Base-by-base conservation (phyloP, 2,113 vertebrate species). In the Amazona vittata region DNA sequence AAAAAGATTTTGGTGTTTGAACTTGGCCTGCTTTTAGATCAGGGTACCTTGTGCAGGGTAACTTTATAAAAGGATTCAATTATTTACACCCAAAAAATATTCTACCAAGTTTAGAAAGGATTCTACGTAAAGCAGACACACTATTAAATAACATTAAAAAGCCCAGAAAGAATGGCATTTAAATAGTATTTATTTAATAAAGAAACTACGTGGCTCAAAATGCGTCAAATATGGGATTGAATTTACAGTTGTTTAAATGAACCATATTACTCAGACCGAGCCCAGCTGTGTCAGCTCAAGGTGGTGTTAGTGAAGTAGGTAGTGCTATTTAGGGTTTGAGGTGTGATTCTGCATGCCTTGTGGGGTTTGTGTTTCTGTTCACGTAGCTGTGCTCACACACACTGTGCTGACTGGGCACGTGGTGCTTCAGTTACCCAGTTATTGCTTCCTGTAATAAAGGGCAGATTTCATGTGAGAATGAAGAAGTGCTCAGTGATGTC, bases 381-480 rank as follows among this genome's bases (percentile, higher is more conserved):
- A 19, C 3, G 2, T 5, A 11, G 29, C 31, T 55, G 16, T 12
- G 33, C 35, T 69, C 1, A 1, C 29, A 29, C 33, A 14, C 8
- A 0, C 46, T 28, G 10, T 37, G 39, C 22, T 39, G 19, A 28
- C 39, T 6, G 31, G 15, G 12, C 41, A 13, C 2, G 0, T 8
- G 63, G 26, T 33, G 18, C 35, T 63, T 55, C 71, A 8, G 57
- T 37, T 37, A 37, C 15, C 3, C 21, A 10, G 8, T 41, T 62
- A 37, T 2, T 62, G 47, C 62, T 63, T 21, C 21, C 16, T 1
- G 0, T n/a, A 52, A 37, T 24, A 15, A 35, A 26, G 8, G 57
- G 24, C 11, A 67, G 10, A 41, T 71, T 26, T 83, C n/a, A 11
- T 20, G 19, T 4, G 11, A 39, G 5, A 50, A 29, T 29, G 20